Evolutionary conservation across 1,140 invertebrate genomes (phyloP).

Genomic region (Leucophenga varia): DNA sequence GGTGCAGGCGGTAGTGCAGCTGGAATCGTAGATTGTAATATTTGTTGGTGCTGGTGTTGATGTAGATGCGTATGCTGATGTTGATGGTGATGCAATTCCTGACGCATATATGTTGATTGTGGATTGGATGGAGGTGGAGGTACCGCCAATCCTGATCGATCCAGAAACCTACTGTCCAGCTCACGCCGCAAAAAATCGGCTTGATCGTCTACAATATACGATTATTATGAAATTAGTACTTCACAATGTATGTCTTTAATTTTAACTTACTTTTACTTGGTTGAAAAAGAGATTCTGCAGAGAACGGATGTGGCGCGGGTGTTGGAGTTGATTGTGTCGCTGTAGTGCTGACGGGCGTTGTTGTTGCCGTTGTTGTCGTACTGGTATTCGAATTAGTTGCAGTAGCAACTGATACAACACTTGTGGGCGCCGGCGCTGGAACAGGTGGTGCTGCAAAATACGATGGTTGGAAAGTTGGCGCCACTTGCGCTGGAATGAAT

Average conservation of each 20-base stretch:
- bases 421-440: slow-evolving; percentile 58
- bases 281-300: slow-evolving; percentile 83
- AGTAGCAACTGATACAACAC: background rate
- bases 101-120: slow-evolving; percentile 69
- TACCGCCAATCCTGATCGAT: slow-evolving; percentile 50
- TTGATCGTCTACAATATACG: slow-evolving; percentile 62
- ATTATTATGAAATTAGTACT: background rate
- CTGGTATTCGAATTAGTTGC: slow-evolving; percentile 17
- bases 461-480: slow-evolving; percentile 23
- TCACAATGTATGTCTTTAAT: background rate
- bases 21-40: slow-evolving; percentile 72
- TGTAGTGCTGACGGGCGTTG: slow-evolving; percentile 58
- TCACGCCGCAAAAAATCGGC: slow-evolving; percentile 87
- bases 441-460: slow-evolving; percentile 35
- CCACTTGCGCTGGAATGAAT: slow-evolving; percentile 22
- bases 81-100: slow-evolving; percentile 88
- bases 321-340: slow-evolving; percentile 35
- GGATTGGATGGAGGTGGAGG: slow-evolving; percentile 33
- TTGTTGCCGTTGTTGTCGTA: slow-evolving; percentile 34
- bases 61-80: slow-evolving; percentile 90
- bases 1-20: slow-evolving; percentile 59
- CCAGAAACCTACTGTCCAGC: slow-evolving; percentile 86
- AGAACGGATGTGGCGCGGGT: slow-evolving; percentile 69
- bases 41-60: slow-evolving; percentile 76
- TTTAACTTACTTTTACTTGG: slow-evolving; percentile 66